phyloP scores from a whole-genome alignment of 2,113 vertebrate species.

The Oncorhynchus mykiss region DNA sequence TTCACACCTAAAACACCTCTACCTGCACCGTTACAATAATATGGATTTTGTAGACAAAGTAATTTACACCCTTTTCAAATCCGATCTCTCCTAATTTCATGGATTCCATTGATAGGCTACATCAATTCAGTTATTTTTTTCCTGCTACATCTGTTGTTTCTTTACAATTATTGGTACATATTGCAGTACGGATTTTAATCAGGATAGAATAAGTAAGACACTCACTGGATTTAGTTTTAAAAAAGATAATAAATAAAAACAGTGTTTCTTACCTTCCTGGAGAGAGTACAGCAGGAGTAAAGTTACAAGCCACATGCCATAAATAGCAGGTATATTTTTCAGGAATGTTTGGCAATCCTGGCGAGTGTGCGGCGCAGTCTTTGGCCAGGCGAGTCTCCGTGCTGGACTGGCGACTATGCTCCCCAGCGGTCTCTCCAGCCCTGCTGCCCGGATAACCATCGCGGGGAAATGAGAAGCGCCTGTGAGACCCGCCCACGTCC shows the following conservation, averaged over 20 bases:
- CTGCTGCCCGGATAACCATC: constrained; percentile 73
- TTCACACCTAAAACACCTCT: constrained; percentile 11
- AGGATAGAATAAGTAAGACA: constrained; percentile 33
- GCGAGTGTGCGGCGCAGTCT: constrained; percentile 76
- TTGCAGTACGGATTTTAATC: constrained; percentile 42
- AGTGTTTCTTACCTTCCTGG: constrained; percentile 82
- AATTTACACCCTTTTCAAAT: constrained; percentile 22
- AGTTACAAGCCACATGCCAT: constrained; percentile 99
- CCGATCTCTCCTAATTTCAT: constrained; percentile 14
- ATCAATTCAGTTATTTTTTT: constrained; percentile 22
- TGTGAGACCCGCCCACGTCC: constrained; percentile 78
- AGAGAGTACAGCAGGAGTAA: constrained; percentile 95
- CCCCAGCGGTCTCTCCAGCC: constrained; percentile 78
- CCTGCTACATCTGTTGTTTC: not conserved
- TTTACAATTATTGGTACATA: not conserved
- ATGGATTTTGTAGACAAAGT: constrained; percentile 19
- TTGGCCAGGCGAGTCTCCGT: constrained; percentile 73
- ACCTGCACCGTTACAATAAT: too few relatives aligned
- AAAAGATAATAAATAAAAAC: not conserved
- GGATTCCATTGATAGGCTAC: constrained; percentile 11
- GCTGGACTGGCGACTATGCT: constrained; percentile 76
- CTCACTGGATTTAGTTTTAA: not conserved
- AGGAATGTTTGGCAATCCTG: constrained; percentile 86
- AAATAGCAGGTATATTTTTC: constrained; percentile 87
- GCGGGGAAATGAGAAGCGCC: constrained; percentile 73